These are phyloP conservation scores for Orius laevigatus DNA, from an alignment of 1,140 invertebrate species.

Conservation along the genomic window DNA sequence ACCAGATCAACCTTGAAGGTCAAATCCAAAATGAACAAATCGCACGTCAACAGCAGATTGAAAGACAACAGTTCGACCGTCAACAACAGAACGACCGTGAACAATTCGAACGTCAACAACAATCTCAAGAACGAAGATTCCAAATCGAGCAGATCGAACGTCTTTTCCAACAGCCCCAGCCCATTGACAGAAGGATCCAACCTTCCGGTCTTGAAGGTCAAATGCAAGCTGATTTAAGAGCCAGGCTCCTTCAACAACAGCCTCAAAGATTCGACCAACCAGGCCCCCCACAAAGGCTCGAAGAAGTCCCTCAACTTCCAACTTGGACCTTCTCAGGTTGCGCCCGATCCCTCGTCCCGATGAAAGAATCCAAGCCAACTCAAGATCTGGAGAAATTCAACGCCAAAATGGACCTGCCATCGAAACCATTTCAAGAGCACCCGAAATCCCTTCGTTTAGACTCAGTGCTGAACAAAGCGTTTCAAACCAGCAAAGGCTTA, in stretches of 20 bases:
- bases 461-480: conserved; percentile 27
- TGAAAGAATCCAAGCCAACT: too few relatives aligned
- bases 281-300: background rate
- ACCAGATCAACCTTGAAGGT: background rate
- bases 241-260: conserved; percentile 2
- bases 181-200: too few relatives aligned
- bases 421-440: conserved; percentile 12
- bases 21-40: background rate
- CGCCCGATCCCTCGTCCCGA: background rate
- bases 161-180: too few relatives aligned
- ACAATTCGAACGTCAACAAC: too few relatives aligned
- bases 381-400: too few relatives aligned
- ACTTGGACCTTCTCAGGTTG: background rate
- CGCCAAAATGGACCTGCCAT: too few relatives aligned
- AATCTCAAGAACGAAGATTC: too few relatives aligned
- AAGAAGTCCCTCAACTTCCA: background rate
- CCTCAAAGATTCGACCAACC: background rate
- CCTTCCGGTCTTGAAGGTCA: too few relatives aligned
- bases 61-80: background rate
- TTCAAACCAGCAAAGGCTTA: conserved; percentile 32
- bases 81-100: background rate
- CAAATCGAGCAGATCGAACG: too few relatives aligned
- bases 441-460: conserved; percentile 24
- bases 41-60: background rate
- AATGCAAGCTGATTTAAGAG: too few relatives aligned